Conservation (phyloP, 2,113 vertebrate genomes). For the Crotalus viridis region DNA sequence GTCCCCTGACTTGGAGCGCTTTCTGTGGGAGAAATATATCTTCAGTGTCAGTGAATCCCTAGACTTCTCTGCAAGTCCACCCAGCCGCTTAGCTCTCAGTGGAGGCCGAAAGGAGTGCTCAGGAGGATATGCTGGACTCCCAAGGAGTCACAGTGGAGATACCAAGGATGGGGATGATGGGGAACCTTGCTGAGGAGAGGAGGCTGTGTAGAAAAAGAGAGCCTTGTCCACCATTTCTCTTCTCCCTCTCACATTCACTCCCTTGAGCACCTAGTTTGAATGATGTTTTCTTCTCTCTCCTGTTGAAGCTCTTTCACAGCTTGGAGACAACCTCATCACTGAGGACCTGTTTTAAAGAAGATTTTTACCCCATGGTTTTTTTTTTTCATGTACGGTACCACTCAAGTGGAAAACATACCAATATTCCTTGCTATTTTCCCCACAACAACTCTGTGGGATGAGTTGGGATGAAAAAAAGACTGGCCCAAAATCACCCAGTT, state of each 20-base stretch:
- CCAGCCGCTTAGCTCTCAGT: constrained; percentile 40
- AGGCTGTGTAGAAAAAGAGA: not conserved
- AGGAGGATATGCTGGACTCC: constrained; percentile 65
- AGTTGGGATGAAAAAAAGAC: not conserved
- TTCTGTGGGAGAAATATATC: constrained; percentile 61
- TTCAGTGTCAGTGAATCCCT: constrained; percentile 75
- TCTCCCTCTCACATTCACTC: not conserved
- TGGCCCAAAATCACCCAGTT: not conserved
- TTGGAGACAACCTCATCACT: no score
- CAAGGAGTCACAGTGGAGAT: constrained; percentile 72
- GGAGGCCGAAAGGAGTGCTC: constrained; percentile 61
- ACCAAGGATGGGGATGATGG: constrained; percentile 62
- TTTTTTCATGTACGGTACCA: not conserved
- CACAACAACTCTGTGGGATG: not conserved
- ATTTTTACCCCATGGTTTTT: not conserved
- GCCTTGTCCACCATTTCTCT: not conserved
- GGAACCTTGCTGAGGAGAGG: constrained; percentile 28
- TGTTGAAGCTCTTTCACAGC: not conserved
- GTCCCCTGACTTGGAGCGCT: constrained; percentile 60
- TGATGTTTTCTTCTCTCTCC: not conserved
- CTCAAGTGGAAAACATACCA: not conserved
- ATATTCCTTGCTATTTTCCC: not conserved
- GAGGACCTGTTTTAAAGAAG: not conserved
- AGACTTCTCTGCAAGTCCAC: constrained; percentile 66
- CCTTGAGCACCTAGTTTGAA: no score